These are phyloP conservation scores for Cryptotis parvus DNA, from an alignment of 2,113 vertebrate genomes.

Conservation along the genomic window DNA sequence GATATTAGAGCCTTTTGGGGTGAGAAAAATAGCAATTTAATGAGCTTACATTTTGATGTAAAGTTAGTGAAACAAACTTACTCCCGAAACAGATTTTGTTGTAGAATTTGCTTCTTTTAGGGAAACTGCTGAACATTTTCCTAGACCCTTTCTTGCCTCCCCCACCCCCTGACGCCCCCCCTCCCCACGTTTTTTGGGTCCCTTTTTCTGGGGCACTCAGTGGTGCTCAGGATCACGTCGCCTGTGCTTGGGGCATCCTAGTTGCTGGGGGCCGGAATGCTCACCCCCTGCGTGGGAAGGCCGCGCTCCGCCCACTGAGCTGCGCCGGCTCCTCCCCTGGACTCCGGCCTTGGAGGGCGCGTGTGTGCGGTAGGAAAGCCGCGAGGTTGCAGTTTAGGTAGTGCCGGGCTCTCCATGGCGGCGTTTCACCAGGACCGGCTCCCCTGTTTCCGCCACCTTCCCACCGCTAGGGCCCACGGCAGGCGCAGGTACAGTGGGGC, in stretches of 20 bases:
- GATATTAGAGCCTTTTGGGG: not conserved
- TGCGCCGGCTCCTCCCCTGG: no score
- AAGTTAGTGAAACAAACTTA: not conserved
- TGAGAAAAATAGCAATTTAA: constrained; percentile 1
- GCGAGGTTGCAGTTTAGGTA: not conserved
- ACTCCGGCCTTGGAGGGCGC: no score
- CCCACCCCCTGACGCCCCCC: no score
- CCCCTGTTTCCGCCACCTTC: not conserved
- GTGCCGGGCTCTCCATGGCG: no score
- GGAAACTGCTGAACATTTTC: not conserved
- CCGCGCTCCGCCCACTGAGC: no score
- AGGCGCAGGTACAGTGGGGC: not conserved
- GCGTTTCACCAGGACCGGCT: not conserved
- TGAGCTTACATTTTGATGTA: not conserved
- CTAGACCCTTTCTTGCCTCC: not conserved
- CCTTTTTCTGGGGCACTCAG: no score
- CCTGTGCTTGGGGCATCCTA: no score
- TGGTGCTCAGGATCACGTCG: no score
- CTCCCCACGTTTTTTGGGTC: not conserved
- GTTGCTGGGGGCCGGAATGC: no score
- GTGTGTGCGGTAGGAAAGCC: not conserved
- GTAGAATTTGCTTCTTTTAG: not conserved
- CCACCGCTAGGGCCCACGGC: not conserved
- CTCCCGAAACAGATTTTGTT: constrained; percentile 21
- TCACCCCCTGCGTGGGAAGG: no score